A percentile compares a stretch with the other conserved stretches of the same genome.
Evolutionary conservation across 2,797 vertebrate species (phyloP).

Genomic region (Coracias cyanogaster): DNA sequence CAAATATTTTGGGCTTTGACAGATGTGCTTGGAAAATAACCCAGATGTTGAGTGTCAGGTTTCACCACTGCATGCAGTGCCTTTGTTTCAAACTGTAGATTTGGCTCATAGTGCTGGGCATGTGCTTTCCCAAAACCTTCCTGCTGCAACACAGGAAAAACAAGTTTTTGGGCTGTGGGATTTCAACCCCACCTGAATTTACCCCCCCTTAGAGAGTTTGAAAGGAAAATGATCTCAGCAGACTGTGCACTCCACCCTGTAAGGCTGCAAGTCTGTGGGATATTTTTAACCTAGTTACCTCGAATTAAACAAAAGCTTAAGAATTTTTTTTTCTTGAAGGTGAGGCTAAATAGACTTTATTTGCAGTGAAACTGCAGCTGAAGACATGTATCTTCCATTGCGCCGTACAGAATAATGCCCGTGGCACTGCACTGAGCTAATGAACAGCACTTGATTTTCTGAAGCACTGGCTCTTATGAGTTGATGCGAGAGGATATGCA

Average conservation of each 20-base stretch:
- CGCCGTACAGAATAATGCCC: not conserved
- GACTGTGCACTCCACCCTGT: not conserved
- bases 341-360: not conserved
- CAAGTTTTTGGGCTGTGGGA: not conserved
- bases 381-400: not conserved
- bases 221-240: not conserved
- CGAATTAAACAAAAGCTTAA: conserved; percentile 28
- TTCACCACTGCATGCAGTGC: not conserved
- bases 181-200: not conserved
- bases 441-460: not conserved
- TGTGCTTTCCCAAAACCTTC: not conserved
- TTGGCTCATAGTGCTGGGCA: not conserved
- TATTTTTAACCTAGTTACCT: conserved; percentile 66
- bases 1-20: conserved; percentile 10
- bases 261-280: not conserved
- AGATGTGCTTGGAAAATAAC: conserved; percentile 39
- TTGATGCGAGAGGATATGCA: not conserved
- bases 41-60: conserved; percentile 40
- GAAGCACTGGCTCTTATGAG: not conserved
- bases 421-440: not conserved
- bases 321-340: conserved; percentile 5
- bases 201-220: not conserved
- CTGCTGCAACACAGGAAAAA: not conserved
- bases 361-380: not conserved
- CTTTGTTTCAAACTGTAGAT: conserved; percentile 31